phyloP scores from a whole-genome alignment of 2,113 vertebrate genomes.

The Protobothrops flavoviridis region DNA sequence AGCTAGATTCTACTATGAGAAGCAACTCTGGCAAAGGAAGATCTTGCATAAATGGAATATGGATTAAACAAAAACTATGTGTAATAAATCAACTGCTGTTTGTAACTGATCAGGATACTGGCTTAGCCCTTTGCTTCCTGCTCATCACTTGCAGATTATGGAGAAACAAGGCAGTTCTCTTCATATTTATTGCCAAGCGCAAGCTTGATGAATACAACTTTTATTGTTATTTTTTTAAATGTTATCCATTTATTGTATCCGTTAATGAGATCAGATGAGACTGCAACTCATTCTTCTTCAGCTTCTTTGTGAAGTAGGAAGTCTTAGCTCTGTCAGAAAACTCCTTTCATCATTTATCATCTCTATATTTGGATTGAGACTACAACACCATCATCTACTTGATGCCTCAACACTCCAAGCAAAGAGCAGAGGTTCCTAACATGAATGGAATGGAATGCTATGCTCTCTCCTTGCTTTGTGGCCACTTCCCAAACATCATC shows the following conservation, averaged over 20 bases:
- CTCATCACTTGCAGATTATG: background rate
- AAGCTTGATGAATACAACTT: background rate
- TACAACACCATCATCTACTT: background rate
- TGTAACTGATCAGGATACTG: background rate
- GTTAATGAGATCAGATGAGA: background rate
- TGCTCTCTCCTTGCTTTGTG: background rate
- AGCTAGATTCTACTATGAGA: background rate
- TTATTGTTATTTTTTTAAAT: background rate
- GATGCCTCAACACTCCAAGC: background rate
- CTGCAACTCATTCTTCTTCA: too few species aligned
- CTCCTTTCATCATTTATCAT: background rate
- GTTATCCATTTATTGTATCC: background rate
- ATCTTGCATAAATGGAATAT: background rate
- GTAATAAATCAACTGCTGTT: too few species aligned
- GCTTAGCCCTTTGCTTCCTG: background rate
- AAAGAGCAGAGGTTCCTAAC: background rate
- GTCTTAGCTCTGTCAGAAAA: background rate
- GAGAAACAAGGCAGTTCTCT: background rate
- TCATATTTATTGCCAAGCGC: background rate
- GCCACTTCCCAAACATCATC: background rate
- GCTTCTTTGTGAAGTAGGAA: too few species aligned
- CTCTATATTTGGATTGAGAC: background rate
- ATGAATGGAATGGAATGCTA: background rate
- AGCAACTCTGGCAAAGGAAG: background rate
- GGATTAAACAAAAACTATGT: too few species aligned